A percentile compares a stretch with the other conserved stretches of the same genome.
Conservation (phyloP, 2,797 vertebrate species). For the Hylomyscus alleni region DNA sequence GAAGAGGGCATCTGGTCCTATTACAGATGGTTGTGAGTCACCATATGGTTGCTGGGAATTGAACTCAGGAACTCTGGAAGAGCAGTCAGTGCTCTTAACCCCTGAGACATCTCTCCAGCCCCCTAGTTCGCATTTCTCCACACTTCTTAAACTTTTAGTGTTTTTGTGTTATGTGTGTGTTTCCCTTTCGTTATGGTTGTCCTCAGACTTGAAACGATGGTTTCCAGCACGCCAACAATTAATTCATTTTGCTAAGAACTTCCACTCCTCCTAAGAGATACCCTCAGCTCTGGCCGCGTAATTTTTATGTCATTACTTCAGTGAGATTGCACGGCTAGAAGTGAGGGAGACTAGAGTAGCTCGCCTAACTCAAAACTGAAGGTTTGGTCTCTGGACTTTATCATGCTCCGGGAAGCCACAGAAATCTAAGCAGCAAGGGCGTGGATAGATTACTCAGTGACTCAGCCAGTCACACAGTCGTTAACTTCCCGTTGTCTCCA, state of each 20-base stretch:
- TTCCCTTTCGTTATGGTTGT: neutral
- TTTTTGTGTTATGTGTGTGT: neutral
- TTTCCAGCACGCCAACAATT: neutral
- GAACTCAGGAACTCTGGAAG: too few relatives aligned
- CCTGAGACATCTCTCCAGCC: too few relatives aligned
- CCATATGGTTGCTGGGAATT: too few relatives aligned
- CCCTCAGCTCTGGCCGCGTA: neutral
- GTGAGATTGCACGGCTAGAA: neutral
- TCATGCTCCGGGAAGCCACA: neutral
- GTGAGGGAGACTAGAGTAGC: neutral
- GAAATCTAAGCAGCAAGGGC: constrained; percentile 19
- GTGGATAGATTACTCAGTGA: constrained; percentile 58
- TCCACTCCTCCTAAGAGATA: neutral
- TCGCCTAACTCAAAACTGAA: neutral
- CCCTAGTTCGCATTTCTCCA: neutral
- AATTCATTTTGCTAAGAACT: neutral
- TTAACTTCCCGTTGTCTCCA: neutral
- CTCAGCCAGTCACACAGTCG: constrained; percentile 27
- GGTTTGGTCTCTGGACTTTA: constrained; percentile 22
- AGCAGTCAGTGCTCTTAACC: too few relatives aligned
- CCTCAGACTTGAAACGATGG: neutral
- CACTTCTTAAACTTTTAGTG: neutral
- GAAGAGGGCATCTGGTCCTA: too few relatives aligned
- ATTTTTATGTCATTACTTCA: neutral
- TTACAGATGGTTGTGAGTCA: too few relatives aligned